Base-by-base conservation (phyloP, 2,797 vertebrate species). In the Sternarchorhynchus goeldii region DNA sequence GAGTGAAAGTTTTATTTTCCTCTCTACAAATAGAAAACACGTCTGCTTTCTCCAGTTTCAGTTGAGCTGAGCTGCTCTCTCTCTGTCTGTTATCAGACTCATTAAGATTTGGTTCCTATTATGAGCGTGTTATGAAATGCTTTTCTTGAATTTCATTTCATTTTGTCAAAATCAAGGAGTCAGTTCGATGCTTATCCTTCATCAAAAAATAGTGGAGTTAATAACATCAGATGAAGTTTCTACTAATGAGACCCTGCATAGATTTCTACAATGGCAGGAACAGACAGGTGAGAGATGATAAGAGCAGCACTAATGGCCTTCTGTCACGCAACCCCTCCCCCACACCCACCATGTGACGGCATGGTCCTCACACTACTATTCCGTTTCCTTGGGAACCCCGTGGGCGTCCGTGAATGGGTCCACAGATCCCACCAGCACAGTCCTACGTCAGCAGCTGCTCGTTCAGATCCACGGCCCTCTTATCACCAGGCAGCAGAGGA, bases 381-480 rank as follows among this genome's bases (percentile, higher is more conserved):
- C 36, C 3, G 66, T 39, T 29, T 14, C 66, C 25, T 36, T 77
- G 39, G 34, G 32, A 45, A 32, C 66, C 39, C 17, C 20, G 18
- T 69, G 58, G 57, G 18, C 6, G 34, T 45, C 41, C 59, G 53
- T 72, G 66, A 63, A 62, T 65, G 29, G 56, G 67, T 65, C 36
- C 16, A 50, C 76, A 69, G 34, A 73, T 32, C 69, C 77, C 25
- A 21, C 60, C 29, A 50, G 59, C 53, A 25, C 66, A 59, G 67
- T 45, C 55, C 76, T 58, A 64, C 59, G 65, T 18, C 45, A 71
- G 68, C 73, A 86, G 76, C 81, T 82, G 85, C 81, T 69, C 79
- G 68, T 84, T 82, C 71, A 36, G 36, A 78, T 68, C 62, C 36
- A 76, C 41, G 56, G 25, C 62, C 39, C 21, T 59, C 39, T 50